These are phyloP conservation scores for Aquatica leii DNA, from an alignment of 2,888 invertebrate species.

Conservation along the genomic window DNA sequence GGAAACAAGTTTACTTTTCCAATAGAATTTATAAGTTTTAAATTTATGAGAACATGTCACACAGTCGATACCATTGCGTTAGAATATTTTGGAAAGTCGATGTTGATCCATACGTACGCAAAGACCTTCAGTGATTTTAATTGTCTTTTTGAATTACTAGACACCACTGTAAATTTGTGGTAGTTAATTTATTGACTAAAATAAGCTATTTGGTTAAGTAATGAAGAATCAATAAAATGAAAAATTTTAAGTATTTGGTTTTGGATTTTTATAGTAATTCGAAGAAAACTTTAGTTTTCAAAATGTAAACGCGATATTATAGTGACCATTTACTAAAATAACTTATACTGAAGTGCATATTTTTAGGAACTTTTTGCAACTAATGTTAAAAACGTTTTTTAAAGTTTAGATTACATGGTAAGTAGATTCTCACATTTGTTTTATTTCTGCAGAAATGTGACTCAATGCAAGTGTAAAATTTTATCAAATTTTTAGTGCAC, in stretches of 20 bases:
- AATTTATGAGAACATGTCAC: too few species aligned
- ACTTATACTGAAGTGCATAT: conserved; percentile 17
- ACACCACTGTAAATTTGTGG: conserved; percentile 18
- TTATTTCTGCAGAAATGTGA: conserved; percentile 21
- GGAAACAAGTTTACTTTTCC: neutral
- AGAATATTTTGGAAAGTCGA: too few species aligned
- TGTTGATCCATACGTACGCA: too few species aligned
- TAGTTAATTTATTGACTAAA: conserved; percentile 25
- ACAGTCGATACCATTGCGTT: too few species aligned
- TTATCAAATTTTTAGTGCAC: conserved; percentile 13
- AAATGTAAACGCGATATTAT: conserved; percentile 23
- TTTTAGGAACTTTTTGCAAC: neutral
- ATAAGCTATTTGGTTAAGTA: conserved; percentile 25
- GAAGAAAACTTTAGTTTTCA: neutral
- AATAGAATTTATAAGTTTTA: neutral
- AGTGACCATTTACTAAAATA: conserved; percentile 19
- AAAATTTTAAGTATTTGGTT: too few species aligned
- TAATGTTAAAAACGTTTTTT: conserved; percentile 13
- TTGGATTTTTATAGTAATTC: neutral
- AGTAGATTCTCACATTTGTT: conserved; percentile 13
- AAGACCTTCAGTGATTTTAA: too few species aligned
- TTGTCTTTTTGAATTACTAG: conserved; percentile 10
- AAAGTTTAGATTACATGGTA: conserved; percentile 23
- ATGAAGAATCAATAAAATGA: conserved; percentile 25
- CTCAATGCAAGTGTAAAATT: conserved; percentile 14